A percentile compares a stretch with the other conserved stretches of the same genome.
phyloP scores from a whole-genome alignment of 2,113 vertebrate species.

The Acrocephalus arundinaceus region DNA sequence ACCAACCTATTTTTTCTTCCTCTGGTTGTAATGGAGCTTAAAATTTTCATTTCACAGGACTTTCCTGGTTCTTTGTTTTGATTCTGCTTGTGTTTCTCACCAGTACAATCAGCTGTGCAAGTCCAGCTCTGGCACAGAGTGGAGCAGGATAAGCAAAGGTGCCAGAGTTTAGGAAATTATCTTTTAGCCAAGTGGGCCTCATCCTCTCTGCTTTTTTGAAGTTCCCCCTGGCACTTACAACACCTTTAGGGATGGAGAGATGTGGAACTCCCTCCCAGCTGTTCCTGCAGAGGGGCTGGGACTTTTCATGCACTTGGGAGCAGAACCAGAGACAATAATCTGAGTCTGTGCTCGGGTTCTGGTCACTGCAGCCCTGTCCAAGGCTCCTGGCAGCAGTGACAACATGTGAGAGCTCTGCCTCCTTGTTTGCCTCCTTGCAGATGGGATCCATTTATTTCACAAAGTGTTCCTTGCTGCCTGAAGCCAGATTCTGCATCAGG shows the following conservation, averaged over 20 bases:
- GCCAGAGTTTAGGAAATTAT: neutral
- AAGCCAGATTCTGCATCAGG: slow-evolving; percentile 16
- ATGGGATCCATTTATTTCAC: slow-evolving; percentile 20
- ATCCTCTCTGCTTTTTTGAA: neutral
- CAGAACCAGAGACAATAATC: neutral
- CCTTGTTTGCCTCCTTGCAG: neutral
- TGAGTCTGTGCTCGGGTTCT: rapidly evolving
- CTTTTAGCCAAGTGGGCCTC: neutral
- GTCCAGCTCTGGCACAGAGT: neutral
- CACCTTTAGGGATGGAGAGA: neutral
- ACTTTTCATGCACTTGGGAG: neutral
- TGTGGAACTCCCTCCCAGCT: neutral
- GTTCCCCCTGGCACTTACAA: neutral
- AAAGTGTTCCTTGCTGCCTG: slow-evolving; percentile 9
- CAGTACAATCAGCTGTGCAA: neutral
- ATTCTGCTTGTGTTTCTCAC: neutral
- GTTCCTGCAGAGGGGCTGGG: neutral
- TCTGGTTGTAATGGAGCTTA: neutral
- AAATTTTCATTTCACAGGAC: neutral
- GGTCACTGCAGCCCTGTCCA: neutral
- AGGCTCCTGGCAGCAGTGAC: neutral
- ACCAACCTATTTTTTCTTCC: neutral
- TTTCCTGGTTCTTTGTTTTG: neutral
- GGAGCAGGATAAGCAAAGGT: neutral
- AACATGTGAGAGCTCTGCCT: neutral